These are phyloP conservation scores for Craseonycteris thonglongyai DNA, from an alignment of 2,113 vertebrate genomes.

Conservation along the genomic window DNA sequence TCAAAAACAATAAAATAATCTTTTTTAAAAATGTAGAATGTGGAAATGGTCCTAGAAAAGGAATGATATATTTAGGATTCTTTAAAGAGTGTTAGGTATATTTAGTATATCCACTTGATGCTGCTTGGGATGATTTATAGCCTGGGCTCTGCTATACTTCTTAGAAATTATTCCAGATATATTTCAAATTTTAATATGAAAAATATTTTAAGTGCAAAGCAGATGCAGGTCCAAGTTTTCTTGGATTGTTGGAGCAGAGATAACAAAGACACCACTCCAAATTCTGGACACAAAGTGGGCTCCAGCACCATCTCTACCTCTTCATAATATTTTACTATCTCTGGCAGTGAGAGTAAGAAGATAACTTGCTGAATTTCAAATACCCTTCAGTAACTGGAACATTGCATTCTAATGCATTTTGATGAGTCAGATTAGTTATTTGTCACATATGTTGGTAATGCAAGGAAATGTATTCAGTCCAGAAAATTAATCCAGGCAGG, in stretches of 20 bases:
- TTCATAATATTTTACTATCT: conserved; percentile 58
- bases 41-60: conserved; percentile 42
- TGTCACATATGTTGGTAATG: conserved; percentile 81
- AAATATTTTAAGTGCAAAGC: conserved; percentile 64
- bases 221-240: conserved; percentile 52
- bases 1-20: no score
- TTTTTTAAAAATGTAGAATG: no score
- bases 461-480: conserved; percentile 75
- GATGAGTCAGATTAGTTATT: conserved; percentile 80
- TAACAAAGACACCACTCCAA: neutral
- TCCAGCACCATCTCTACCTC: conserved; percentile 31
- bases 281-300: conserved; percentile 44
- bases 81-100: conserved; percentile 57
- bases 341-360: conserved; percentile 63
- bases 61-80: conserved; percentile 48
- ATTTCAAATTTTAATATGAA: conserved; percentile 55
- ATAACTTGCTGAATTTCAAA: conserved; percentile 75
- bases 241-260: neutral
- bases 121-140: conserved; percentile 44
- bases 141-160: conserved; percentile 13
- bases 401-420: conserved; percentile 75
- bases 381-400: conserved; percentile 78
- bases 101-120: conserved; percentile 48
- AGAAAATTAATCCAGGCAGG: conserved; percentile 78
- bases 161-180: conserved; percentile 53